Evolutionary conservation across 1,140 invertebrate species (phyloP), one percentile per base, ranked within the genome.

Genomic region (Bombus affinis): DNA sequence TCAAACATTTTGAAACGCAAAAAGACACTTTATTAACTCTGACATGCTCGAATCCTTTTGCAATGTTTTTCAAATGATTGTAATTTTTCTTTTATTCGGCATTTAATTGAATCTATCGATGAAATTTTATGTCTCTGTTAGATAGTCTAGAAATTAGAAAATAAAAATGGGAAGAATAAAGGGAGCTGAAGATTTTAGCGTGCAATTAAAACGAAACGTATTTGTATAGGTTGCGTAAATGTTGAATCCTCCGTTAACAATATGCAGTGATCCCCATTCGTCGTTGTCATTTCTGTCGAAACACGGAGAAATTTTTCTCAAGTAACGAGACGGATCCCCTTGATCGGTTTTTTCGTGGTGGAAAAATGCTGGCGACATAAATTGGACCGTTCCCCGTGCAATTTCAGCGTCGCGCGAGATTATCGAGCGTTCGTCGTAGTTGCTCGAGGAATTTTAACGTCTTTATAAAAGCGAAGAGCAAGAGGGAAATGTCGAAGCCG

Each of bases 381-480:
- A 88, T 88, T 81, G 82, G 59, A 74, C 39, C 68, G 86, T 85
- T 89, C 83, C 42, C 68, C 81, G 88, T 81, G 87, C 87, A 89
- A 90, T 93, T 92, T 92, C 39, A 89, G 71, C 86, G 81, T 47
- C 73, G 87, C 53, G 59, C 88, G 87, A 89, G 83, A 91, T 93
- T 92, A 90, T 89, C 80, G 75, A n/a, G 70, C 83, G 44, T 82
- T 81, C 68, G 73, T 87, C 74, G 83, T 68, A 81, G 83, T 88
- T 72, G 59, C 65, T 87, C 66, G 59, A 75, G 86, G 85, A 90
- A 93, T 90, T 93, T 90, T 78, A 90, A 85, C 76, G 86, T 92
- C 87, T 93, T 92, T 92, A 90, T 89, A 91, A 92, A 91, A 91
- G 82, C 81, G 65, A 84, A 73, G 75, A 79, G 76, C 85, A 75